These are phyloP conservation scores for Prietella phreatophila DNA, from an alignment of 2,113 vertebrate species.

Conservation along the genomic window DNA sequence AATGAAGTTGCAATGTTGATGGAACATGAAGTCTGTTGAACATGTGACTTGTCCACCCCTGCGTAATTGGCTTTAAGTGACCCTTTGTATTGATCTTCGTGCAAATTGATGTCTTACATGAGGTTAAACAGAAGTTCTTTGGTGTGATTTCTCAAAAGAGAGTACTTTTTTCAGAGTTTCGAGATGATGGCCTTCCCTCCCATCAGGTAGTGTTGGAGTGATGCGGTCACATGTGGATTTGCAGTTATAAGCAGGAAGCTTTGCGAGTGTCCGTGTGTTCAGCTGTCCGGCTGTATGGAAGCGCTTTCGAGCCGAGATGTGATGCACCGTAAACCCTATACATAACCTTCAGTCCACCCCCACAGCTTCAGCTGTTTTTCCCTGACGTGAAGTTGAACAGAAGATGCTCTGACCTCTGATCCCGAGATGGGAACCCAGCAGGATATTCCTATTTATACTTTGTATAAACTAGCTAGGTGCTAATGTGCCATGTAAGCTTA, in stretches of 20 bases:
- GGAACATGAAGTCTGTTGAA: neutral
- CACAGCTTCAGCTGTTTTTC: constrained; percentile 54
- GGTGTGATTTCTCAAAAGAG: neutral
- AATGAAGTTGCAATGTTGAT: neutral
- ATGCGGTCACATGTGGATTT: neutral
- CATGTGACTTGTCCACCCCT: neutral
- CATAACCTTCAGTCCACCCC: constrained; percentile 23
- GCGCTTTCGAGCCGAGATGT: neutral
- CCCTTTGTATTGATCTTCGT: neutral
- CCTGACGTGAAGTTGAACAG: constrained; percentile 56
- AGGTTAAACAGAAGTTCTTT: neutral
- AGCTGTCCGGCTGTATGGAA: constrained; percentile 56
- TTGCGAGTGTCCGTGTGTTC: constrained; percentile 43
- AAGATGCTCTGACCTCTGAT: constrained; percentile 34
- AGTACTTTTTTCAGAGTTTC: neutral
- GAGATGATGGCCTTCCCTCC: neutral
- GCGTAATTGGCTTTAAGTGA: neutral
- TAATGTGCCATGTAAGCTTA: constrained; percentile 33
- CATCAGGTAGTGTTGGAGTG: neutral
- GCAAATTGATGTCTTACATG: neutral
- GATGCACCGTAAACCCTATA: constrained; percentile 10
- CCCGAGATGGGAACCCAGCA: constrained; percentile 37
- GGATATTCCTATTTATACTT: constrained; percentile 24
- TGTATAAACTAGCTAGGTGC: neutral
- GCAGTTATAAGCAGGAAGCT: neutral